Percentiles rank a stretch among this genome's conserved stretches.
Conservation (phyloP, 53 echinoderm and acorn worm species). For the Echinarachnius parma region DNA sequence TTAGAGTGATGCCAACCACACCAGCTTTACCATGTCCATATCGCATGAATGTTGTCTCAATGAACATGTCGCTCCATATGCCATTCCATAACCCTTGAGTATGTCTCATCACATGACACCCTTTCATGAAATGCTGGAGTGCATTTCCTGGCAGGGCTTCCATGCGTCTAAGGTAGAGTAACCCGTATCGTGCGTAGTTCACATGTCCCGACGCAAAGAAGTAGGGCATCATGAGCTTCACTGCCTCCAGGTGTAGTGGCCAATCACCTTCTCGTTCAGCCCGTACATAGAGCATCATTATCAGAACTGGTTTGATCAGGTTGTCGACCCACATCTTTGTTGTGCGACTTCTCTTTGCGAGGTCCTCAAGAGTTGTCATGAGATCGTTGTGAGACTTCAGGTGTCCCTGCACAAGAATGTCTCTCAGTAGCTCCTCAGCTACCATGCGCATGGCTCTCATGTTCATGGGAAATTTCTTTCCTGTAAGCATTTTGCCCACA, state of each 20-base stretch:
- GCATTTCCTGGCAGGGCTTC: constrained; percentile 10
- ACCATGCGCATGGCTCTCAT: constrained; percentile 52
- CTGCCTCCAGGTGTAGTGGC: constrained; percentile 38
- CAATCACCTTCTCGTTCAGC: constrained; percentile 53
- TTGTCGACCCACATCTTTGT: constrained; percentile 43
- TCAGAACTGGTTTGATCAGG: constrained; percentile 49
- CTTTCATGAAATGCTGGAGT: constrained; percentile 44
- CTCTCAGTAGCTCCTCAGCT: constrained; percentile 48
- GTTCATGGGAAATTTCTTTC: constrained; percentile 46
- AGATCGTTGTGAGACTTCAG: neutral
- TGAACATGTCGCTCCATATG: constrained; percentile 60
- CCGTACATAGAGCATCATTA: constrained; percentile 43
- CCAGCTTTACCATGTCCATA: constrained; percentile 52
- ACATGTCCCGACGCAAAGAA: constrained; percentile 45
- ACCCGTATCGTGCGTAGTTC: constrained; percentile 36
- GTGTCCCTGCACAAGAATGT: neutral
- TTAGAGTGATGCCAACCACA: constrained; percentile 3
- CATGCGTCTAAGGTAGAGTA: constrained; percentile 25
- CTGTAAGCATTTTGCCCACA: constrained; percentile 33
- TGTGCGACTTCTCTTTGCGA: constrained; percentile 27
- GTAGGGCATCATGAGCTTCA: constrained; percentile 24
- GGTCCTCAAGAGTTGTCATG: neutral
- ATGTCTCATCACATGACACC: constrained; percentile 41
- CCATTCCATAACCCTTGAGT: constrained; percentile 53
- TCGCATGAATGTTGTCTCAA: constrained; percentile 63